Evolutionary conservation across 2,113 vertebrate species (phyloP), one percentile per base, ranked within the genome.

Genomic region (Chloropsis cyanopogon): DNA sequence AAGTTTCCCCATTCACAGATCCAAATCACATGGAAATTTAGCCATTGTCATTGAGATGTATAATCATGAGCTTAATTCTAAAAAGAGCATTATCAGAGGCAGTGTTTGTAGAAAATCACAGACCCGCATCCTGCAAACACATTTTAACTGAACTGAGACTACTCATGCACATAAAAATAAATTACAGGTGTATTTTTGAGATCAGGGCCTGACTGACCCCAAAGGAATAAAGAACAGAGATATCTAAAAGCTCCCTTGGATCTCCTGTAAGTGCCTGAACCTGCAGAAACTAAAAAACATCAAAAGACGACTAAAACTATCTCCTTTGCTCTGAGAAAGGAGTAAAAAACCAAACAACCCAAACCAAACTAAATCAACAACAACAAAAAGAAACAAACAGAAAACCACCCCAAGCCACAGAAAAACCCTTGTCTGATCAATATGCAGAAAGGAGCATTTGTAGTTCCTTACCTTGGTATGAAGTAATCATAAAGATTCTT

Each of bases 321-420:
- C 20, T 63, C 44, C 37, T 37, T 78, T 44, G 4, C 12, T 77
- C 5, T 21, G 18, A 41, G 23, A 44, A 86, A 69, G 29, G 0
- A 54, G 8, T 11, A 33, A 65, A 65, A 50, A 77, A 9, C 0
- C 1, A 13, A 50, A 15, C 19, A 47, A 16, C 3, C 2, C 33
- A 87, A 76, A 35, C 9, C 16, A 37, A 68, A 42, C n/a, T 46
- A 56, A 28, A 52, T 33, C 35, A 73, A 26, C 33, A 63, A 29
- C 7, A 41, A 50, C 16, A 41, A 57, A 31, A 14, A 29, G 11
- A n/a, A 61, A 14, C 10, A 47, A 33, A 53, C 7, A 24, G 35
- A 68, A 52, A n/a, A 6, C 1, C 11, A 52, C 5, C 5, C 47
- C 29, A 52, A 41, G 13, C 14, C 31, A 56, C 56, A 70, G 12